Conservation (phyloP, 2,797 vertebrate species). For the Xiphorhynchus erythropygius region DNA sequence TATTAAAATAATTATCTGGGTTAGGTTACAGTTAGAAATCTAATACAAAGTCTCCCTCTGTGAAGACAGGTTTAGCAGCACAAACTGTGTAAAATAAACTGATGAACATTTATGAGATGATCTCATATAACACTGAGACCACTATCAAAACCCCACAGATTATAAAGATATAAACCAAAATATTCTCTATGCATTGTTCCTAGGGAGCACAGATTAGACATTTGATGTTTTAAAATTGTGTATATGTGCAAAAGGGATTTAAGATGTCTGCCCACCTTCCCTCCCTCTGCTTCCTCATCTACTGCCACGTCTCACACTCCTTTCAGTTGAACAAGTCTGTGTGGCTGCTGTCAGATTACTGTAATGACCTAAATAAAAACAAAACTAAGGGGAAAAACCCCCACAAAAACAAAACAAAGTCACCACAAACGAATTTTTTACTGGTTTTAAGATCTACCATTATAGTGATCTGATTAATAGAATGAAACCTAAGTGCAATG, state of each 20-base stretch:
- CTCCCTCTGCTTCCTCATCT: neutral
- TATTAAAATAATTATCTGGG: neutral
- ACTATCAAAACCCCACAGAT: neutral
- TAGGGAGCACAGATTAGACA: neutral
- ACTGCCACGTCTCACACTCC: neutral
- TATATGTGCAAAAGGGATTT: neutral
- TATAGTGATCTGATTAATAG: neutral
- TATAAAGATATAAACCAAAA: neutral
- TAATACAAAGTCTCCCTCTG: neutral
- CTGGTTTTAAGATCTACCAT: neutral
- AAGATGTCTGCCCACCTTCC: neutral
- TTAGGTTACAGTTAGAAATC: neutral
- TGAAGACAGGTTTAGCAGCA: neutral
- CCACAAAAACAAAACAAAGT: rapidly evolving
- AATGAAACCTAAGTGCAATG: neutral
- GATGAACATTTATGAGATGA: neutral
- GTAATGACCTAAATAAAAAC: neutral
- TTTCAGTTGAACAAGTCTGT: neutral
- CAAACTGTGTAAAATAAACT: neutral
- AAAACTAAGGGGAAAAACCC: neutral
- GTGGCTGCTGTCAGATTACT: neutral
- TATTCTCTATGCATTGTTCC: neutral
- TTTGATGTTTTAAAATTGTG: neutral
- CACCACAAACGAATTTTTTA: neutral
- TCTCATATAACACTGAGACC: neutral